Evolutionary conservation across 2,113 vertebrate species (phyloP).

Genomic region (Condylura cristata): DNA sequence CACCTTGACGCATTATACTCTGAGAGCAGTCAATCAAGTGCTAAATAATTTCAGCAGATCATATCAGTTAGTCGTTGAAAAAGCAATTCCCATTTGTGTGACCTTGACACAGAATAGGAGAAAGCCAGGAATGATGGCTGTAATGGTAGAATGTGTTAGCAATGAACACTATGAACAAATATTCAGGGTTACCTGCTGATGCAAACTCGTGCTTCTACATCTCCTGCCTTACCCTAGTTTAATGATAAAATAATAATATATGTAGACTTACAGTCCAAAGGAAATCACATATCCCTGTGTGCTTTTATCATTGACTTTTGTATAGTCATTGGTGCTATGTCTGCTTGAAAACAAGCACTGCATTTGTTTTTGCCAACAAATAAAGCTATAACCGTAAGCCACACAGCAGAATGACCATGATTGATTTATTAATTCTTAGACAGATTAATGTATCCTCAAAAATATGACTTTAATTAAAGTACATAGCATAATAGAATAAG

Average conservation of each 20-base stretch:
- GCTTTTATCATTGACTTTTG: not conserved
- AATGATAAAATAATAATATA: conserved; percentile 2
- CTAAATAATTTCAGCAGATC: not conserved
- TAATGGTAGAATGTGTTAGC: not conserved
- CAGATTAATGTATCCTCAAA: conserved; percentile 50
- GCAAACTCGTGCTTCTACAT: not conserved
- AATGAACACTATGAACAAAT: not conserved
- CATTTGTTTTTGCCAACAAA: conserved; percentile 62
- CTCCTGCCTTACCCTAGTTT: not conserved
- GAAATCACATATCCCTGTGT: conserved; percentile 14
- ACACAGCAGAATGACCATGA: conserved; percentile 50
- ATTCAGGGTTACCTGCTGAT: not conserved
- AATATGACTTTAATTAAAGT: conserved; percentile 71
- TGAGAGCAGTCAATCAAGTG: not conserved
- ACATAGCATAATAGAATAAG: conserved; percentile 31
- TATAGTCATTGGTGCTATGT: not conserved
- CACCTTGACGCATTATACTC: not conserved
- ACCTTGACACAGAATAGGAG: not conserved
- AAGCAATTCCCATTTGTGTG: not conserved
- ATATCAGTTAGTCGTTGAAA: not conserved
- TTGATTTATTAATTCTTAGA: conserved; percentile 54
- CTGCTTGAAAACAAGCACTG: conserved; percentile 46
- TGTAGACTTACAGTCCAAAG: conserved; percentile 32
- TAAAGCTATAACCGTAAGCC: conserved; percentile 48
- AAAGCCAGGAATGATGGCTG: not conserved